Conservation (phyloP, 2,113 vertebrate genomes). For the Anoura caudifer region DNA sequence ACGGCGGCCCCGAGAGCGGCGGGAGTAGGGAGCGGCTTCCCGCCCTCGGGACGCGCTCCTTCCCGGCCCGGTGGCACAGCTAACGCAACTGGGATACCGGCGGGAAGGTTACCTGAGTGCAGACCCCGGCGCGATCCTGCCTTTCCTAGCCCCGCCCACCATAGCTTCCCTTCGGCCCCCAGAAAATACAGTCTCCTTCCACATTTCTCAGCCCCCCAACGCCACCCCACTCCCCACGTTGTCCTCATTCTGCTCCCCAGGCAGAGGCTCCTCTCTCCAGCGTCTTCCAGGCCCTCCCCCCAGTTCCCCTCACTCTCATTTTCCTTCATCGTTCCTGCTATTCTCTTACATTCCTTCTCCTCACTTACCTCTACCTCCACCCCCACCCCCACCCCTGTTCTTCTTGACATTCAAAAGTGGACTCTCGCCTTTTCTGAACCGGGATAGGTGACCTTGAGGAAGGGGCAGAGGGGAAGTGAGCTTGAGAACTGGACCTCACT, state of each 20-base stretch:
- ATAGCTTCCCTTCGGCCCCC: background rate
- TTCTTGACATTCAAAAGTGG: background rate
- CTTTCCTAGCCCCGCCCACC: background rate
- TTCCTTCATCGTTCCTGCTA: background rate
- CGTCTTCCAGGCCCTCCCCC: background rate
- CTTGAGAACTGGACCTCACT: background rate
- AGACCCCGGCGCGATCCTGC: background rate
- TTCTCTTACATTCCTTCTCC: background rate
- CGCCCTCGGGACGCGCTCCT: background rate
- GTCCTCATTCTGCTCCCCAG: background rate
- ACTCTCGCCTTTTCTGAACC: background rate
- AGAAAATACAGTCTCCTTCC: background rate
- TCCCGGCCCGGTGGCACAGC: background rate
- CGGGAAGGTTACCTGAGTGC: background rate
- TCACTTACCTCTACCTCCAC: background rate
- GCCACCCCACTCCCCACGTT: too few species aligned
- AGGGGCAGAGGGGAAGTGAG: background rate
- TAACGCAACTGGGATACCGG: background rate
- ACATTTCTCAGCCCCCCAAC: background rate
- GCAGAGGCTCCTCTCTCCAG: background rate
- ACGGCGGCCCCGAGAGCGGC: background rate
- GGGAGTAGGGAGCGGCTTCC: background rate
- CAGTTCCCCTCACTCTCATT: background rate
- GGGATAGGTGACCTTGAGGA: slow-evolving; percentile 51
- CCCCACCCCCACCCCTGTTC: background rate